These are phyloP conservation scores for Carassius carassius DNA, from an alignment of 2,113 vertebrate genomes.

Conservation along the genomic window DNA sequence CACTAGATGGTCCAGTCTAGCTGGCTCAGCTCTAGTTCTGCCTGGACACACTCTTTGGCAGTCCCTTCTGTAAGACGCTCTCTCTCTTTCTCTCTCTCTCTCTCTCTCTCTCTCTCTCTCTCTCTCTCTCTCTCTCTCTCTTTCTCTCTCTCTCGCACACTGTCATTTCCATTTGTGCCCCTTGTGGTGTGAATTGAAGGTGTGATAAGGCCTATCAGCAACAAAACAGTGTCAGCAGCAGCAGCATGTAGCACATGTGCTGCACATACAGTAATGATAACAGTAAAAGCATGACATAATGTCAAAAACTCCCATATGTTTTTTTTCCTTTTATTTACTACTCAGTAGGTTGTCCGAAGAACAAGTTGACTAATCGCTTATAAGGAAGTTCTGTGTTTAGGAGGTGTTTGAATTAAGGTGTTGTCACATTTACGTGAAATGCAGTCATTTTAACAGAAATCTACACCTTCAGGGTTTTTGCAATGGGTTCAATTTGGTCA, in stretches of 20 bases:
- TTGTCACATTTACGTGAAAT: too few relatives aligned
- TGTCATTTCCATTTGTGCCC: slow-evolving; percentile 29
- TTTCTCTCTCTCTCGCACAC: not conserved
- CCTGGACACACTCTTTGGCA: slow-evolving; percentile 19
- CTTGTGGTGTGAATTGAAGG: slow-evolving; percentile 38
- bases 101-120: too few relatives aligned
- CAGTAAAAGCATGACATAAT: slow-evolving; percentile 1
- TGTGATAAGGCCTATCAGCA: slow-evolving; percentile 54
- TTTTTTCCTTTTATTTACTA: too few relatives aligned
- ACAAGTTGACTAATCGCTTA: too few relatives aligned
- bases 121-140: not conserved
- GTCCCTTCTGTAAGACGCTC: not conserved
- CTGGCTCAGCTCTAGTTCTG: slow-evolving; percentile 39
- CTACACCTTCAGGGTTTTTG: too few relatives aligned
- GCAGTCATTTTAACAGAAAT: too few relatives aligned
- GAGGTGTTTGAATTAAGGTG: too few relatives aligned
- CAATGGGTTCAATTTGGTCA: too few relatives aligned
- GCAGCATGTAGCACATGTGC: slow-evolving; percentile 19
- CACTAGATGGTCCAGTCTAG: slow-evolving; percentile 32
- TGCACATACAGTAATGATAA: not conserved
- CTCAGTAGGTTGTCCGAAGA: too few relatives aligned
- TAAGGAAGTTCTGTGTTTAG: too few relatives aligned
- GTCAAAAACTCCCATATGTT: not conserved
- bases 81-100: too few relatives aligned
- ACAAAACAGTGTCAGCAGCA: slow-evolving; percentile 28